Evolutionary conservation across 1,140 invertebrate genomes (phyloP).

Genomic region (Proales similis): DNA sequence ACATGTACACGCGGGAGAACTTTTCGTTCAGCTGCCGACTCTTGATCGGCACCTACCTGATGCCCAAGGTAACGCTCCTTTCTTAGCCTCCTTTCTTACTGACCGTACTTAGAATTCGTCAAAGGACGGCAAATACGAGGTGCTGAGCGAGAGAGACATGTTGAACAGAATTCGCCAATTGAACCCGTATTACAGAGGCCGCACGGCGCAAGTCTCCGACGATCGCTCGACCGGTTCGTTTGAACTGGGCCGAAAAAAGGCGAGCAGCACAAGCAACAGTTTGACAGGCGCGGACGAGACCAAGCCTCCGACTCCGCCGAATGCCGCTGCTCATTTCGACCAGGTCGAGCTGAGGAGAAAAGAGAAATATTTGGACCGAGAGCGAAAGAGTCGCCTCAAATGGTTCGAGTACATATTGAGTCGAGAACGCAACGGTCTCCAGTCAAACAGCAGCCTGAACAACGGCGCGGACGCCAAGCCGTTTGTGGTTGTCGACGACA

Average conservation of each 20-base stretch:
- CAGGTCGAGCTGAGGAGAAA: background rate
- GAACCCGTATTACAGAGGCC: too few relatives aligned
- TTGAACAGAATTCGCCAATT: too few relatives aligned
- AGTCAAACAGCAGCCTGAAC: too few relatives aligned
- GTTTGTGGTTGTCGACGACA: conserved; percentile 12
- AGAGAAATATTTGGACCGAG: conserved; percentile 29
- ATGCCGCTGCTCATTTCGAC: background rate
- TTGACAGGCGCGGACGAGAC: too few relatives aligned
- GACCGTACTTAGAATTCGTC: too few relatives aligned
- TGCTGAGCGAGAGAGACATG: too few relatives aligned
- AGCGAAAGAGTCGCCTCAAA: conserved; percentile 8
- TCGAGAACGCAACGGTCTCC: too few relatives aligned
- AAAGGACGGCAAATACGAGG: too few relatives aligned
- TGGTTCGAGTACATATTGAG: conserved; percentile 22
- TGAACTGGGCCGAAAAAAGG: background rate
- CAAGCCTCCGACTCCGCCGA: too few relatives aligned
- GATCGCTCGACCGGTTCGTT: background rate
- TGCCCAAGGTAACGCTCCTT: background rate
- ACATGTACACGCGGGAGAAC: conserved; percentile 8
- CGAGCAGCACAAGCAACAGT: background rate
- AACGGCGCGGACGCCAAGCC: too few relatives aligned
- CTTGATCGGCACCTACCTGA: conserved; percentile 18
- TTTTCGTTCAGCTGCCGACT: conserved; percentile 35
- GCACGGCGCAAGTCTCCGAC: background rate
- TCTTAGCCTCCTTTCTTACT: too few relatives aligned